phyloP scores from a whole-genome alignment of 2,797 vertebrate species.

The Parauchenoglanis punctatus region DNA sequence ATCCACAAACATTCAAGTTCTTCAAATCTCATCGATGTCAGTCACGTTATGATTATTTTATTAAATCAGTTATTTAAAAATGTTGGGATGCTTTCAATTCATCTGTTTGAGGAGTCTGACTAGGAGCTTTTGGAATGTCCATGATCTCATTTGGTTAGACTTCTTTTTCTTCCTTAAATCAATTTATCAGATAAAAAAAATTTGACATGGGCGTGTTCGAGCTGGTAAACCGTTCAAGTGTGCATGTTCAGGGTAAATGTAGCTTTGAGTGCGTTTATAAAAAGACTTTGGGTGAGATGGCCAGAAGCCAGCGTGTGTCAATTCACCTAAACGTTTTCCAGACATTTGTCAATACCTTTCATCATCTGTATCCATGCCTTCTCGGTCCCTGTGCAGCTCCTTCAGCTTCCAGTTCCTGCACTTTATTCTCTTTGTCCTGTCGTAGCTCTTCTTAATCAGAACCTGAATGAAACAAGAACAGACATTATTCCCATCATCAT shows the following conservation, averaged over 20 bases:
- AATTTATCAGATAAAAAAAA: background rate
- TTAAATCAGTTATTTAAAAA: background rate
- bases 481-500: background rate
- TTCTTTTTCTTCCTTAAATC: too few relatives aligned
- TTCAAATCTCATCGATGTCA: background rate
- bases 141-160: background rate
- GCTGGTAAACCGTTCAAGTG: background rate
- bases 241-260: background rate
- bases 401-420: slow-evolving; percentile 95
- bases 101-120: background rate
- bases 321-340: background rate
- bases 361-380: slow-evolving; percentile 83
- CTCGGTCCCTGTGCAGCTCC: slow-evolving; percentile 84
- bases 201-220: background rate
- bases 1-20: background rate
- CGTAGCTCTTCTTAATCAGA: slow-evolving; percentile 94
- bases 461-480: slow-evolving; percentile 72
- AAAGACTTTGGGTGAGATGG: background rate
- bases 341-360: slow-evolving; percentile 79
- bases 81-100: background rate
- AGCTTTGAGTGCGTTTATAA: background rate
- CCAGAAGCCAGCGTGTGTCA: background rate
- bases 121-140: background rate
- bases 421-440: slow-evolving; percentile 83
- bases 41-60: background rate